Percentiles rank a stretch among this genome's conserved stretches.
These are phyloP conservation scores for Leptocoma aspasia DNA, from an alignment of 2,113 vertebrate genomes.

Conservation along the genomic window DNA sequence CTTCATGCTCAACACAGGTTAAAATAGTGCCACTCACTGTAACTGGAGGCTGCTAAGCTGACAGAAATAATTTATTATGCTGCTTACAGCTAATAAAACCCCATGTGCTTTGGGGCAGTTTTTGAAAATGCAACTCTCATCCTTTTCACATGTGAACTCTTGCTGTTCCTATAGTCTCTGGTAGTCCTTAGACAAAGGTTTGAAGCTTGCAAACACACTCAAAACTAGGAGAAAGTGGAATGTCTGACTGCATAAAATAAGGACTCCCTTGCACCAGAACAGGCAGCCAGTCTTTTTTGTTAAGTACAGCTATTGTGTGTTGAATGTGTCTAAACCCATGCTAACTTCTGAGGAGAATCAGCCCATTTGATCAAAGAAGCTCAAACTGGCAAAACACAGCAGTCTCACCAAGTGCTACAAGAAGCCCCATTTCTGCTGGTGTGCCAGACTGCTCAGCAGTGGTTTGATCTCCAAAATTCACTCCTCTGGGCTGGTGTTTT, in stretches of 20 bases:
- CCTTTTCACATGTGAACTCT: not conserved
- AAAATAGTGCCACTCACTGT: not conserved
- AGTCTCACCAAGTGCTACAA: not conserved
- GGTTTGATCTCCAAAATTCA: not conserved
- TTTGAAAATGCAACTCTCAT: not conserved
- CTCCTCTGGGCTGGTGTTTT: not conserved
- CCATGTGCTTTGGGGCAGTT: not conserved
- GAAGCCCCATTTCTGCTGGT: not conserved
- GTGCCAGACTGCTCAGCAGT: not conserved
- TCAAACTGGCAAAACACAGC: not conserved
- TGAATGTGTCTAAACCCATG: not conserved
- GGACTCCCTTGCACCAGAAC: not conserved
- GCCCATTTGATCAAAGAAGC: not conserved
- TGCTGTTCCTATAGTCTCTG: not conserved
- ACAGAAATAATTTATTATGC: slow-evolving; percentile 29
- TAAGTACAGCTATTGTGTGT: not conserved
- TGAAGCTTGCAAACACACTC: not conserved
- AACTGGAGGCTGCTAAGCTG: not conserved
- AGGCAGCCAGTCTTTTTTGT: not conserved
- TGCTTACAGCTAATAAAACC: not conserved
- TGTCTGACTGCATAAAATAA: not conserved
- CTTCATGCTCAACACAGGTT: not conserved
- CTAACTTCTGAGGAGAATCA: not conserved
- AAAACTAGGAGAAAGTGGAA: not conserved
- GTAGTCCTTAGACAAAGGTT: not conserved